phyloP scores from a whole-genome alignment of 2,113 vertebrate genomes.

The Corythoichthys intestinalis region DNA sequence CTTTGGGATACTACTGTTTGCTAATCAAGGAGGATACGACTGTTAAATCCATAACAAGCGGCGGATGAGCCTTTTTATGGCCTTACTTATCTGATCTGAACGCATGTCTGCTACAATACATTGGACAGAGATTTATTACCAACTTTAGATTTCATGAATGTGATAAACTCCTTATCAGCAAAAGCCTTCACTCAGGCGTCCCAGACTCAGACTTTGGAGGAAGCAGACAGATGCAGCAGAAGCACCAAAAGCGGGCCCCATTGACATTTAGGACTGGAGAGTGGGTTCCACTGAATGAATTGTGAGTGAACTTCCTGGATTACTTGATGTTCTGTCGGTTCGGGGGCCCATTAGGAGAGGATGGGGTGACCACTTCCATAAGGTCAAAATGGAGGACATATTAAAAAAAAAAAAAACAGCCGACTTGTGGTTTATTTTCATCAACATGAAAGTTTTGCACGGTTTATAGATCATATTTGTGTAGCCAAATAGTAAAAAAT shows the following conservation, averaged over 20 bases:
- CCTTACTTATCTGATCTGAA: constrained; percentile 30
- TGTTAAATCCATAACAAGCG: constrained; percentile 20
- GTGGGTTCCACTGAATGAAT: constrained; percentile 36
- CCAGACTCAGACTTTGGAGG: constrained; percentile 45
- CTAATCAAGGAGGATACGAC: constrained; percentile 39
- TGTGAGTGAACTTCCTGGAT: constrained; percentile 73
- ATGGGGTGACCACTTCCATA: constrained; percentile 2
- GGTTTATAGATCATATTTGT: too few relatives aligned
- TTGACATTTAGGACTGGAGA: constrained; percentile 20
- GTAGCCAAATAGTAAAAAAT: too few relatives aligned
- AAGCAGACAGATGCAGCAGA: constrained; percentile 32
- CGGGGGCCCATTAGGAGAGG: constrained; percentile 28
- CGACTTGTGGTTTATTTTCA: too few relatives aligned
- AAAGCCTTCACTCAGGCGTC: constrained; percentile 20
- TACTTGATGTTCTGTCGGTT: constrained; percentile 27
- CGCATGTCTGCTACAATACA: constrained; percentile 21
- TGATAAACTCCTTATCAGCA: constrained; percentile 34
- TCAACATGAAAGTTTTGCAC: too few relatives aligned
- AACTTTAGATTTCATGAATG: constrained; percentile 28
- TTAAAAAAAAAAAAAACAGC: too few relatives aligned
- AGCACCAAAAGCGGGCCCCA: constrained; percentile 8
- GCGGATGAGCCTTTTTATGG: constrained; percentile 44
- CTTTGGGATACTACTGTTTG: constrained; percentile 9
- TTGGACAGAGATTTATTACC: constrained; percentile 29
- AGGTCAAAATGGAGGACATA: too few relatives aligned